Evolutionary conservation across 2,888 invertebrate species (phyloP).

Genomic region (Xylota segnis): DNA sequence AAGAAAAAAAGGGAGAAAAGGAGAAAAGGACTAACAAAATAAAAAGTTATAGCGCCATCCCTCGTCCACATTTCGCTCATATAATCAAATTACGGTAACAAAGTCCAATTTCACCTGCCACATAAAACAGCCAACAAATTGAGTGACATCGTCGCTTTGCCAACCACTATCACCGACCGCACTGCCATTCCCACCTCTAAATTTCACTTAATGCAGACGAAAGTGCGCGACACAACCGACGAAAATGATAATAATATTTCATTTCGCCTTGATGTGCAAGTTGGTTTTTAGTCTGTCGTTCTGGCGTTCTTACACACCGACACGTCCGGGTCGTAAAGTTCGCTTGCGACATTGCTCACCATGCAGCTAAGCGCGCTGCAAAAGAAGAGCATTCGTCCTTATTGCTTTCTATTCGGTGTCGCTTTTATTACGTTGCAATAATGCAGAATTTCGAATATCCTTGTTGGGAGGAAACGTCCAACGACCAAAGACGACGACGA

Average conservation of each 20-base stretch:
- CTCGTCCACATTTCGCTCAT: conserved; percentile 37
- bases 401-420: conserved; percentile 71
- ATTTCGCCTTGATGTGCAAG: conserved; percentile 65
- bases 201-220: conserved; percentile 70
- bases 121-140: conserved; percentile 71
- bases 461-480: conserved; percentile 42
- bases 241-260: conserved; percentile 75
- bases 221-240: conserved; percentile 54
- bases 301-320: conserved; percentile 34
- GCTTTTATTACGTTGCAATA: conserved; percentile 73
- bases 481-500: no score
- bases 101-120: conserved; percentile 72
- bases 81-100: conserved; percentile 72
- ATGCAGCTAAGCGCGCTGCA: conserved; percentile 40
- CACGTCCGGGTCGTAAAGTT: conserved; percentile 72
- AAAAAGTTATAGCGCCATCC: conserved; percentile 45
- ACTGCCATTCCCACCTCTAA: conserved; percentile 47
- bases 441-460: conserved; percentile 71
- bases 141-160: conserved; percentile 65
- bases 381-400: conserved; percentile 59
- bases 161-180: conserved; percentile 27
- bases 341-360: conserved; percentile 45
- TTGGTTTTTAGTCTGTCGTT: conserved; percentile 37
- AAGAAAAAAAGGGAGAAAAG: conserved; percentile 5
- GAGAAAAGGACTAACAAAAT: conserved; percentile 11